phyloP scores from a whole-genome alignment of 2,888 invertebrate genomes.

The Eugnorisma glareosa region DNA sequence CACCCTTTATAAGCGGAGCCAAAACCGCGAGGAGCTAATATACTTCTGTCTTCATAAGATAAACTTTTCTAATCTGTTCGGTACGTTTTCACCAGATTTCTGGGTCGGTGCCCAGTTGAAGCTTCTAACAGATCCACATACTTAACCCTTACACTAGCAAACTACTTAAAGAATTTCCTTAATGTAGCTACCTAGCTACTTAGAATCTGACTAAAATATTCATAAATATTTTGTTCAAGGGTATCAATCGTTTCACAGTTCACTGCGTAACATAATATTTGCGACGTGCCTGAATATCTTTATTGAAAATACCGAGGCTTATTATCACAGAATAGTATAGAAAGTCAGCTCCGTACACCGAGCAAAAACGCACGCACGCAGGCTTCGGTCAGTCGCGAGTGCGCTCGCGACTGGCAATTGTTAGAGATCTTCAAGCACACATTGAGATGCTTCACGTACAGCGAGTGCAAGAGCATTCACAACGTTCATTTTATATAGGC shows the following conservation, averaged over 20 bases:
- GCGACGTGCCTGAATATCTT: not conserved
- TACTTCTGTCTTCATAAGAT: not conserved
- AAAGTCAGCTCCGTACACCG: not conserved
- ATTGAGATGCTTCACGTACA: not conserved
- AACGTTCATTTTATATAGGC: too few species aligned
- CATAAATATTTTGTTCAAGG: constrained; percentile 8
- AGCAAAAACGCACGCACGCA: not conserved
- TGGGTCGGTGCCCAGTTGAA: not conserved
- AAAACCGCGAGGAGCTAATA: not conserved
- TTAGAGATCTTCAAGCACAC: too few species aligned
- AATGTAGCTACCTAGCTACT: not conserved
- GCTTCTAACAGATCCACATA: not conserved
- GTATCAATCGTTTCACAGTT: constrained; percentile 6
- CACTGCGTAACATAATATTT: constrained; percentile 2
- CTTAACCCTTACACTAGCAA: not conserved
- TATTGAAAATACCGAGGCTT: constrained; percentile 5
- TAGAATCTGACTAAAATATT: not conserved
- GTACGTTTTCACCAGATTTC: not conserved
- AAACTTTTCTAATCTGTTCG: not conserved
- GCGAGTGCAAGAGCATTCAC: not conserved
- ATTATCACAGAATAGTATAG: not conserved
- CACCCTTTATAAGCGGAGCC: not conserved
- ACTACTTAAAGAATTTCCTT: not conserved
- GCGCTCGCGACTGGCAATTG: too few species aligned
- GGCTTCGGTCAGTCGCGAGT: too few species aligned